These are phyloP conservation scores for Parus major DNA, from an alignment of 2,113 vertebrate genomes.

Conservation along the genomic window DNA sequence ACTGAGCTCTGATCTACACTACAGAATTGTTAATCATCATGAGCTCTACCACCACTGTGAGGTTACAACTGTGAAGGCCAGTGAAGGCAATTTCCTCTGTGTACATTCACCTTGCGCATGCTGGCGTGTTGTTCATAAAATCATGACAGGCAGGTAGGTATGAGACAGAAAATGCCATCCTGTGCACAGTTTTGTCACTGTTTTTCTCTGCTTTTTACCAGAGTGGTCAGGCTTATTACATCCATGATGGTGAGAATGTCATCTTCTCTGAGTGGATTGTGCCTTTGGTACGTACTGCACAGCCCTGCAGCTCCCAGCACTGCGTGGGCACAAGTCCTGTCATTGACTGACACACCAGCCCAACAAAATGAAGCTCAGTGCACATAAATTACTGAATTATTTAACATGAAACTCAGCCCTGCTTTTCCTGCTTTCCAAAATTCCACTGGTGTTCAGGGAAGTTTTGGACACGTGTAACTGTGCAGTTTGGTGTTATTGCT, in stretches of 20 bases:
- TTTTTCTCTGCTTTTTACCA: conserved; percentile 62
- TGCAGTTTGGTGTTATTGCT: not conserved
- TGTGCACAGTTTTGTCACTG: not conserved
- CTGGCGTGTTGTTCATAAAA: not conserved
- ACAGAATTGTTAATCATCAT: not conserved
- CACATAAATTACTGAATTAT: not conserved
- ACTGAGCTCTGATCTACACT: not conserved
- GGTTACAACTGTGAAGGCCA: not conserved
- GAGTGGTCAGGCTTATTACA: conserved; percentile 92
- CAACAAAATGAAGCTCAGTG: not conserved
- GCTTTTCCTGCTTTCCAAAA: not conserved
- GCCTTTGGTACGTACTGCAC: conserved; percentile 81
- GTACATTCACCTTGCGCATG: not conserved
- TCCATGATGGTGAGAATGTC: conserved; percentile 89
- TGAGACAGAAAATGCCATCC: not conserved
- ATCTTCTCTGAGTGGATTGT: conserved; percentile 90
- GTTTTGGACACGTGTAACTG: not conserved
- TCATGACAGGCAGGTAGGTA: not conserved
- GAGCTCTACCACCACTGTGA: not conserved
- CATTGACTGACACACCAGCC: not conserved
- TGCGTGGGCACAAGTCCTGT: accelerated
- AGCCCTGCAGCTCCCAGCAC: not conserved
- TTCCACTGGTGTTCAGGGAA: not conserved
- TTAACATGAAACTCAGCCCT: not conserved
- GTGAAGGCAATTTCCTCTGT: not conserved